Conservation (phyloP, 2,113 vertebrate species). For the Macquaria ambigua region DNA sequence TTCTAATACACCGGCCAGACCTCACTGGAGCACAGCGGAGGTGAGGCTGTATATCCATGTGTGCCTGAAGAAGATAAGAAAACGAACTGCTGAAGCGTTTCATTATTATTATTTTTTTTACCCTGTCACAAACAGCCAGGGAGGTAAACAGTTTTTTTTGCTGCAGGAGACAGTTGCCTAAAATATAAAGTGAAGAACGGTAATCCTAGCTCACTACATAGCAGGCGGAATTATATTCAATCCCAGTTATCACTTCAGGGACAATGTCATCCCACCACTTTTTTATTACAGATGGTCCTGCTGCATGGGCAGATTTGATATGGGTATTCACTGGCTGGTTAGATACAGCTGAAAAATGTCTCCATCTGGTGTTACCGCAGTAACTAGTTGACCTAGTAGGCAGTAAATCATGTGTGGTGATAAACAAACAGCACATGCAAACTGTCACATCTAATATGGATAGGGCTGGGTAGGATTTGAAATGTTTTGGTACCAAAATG, state of each 20-base stretch:
- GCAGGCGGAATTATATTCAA: constrained; percentile 51
- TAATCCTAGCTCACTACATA: constrained; percentile 52
- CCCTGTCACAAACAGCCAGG: constrained; percentile 19
- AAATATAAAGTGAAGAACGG: constrained; percentile 38
- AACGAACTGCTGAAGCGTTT: constrained; percentile 51
- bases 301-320: constrained; percentile 64
- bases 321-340: constrained; percentile 52
- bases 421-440: neutral
- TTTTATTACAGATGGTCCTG: constrained; percentile 66
- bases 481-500: neutral
- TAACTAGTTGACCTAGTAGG: constrained; percentile 20
- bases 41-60: constrained; percentile 38
- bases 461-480: neutral
- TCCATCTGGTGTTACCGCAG: constrained; percentile 77
- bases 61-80: constrained; percentile 69
- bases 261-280: constrained; percentile 59
- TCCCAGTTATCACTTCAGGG: constrained; percentile 66
- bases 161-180: constrained; percentile 34
- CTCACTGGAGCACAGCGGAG: constrained; percentile 49
- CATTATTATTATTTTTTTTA: constrained; percentile 29
- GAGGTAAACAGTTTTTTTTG: constrained; percentile 26
- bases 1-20: constrained; percentile 47
- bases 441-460: neutral
- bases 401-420: neutral
- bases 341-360: constrained; percentile 71